Percentiles rank a stretch among this genome's conserved stretches.
phyloP scores from a whole-genome alignment of 2,797 vertebrate genomes.

The Crenuchus spilurus region DNA sequence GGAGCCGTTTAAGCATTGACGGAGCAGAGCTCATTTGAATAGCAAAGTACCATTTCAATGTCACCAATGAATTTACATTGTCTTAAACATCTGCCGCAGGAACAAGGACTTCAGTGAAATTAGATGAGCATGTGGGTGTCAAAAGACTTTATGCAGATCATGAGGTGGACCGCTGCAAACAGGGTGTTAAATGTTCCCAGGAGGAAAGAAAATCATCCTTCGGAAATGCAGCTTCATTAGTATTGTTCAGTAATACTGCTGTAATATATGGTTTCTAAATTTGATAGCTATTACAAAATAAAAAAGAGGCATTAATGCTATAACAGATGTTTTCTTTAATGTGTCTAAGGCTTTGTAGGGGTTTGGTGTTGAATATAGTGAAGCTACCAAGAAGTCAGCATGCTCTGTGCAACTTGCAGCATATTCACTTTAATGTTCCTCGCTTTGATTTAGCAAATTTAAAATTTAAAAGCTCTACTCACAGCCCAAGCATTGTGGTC shows the following conservation, averaged over 20 bases:
- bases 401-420: neutral
- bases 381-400: neutral
- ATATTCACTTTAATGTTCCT: neutral
- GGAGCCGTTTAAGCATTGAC: slow-evolving; percentile 77
- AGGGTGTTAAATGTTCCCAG: slow-evolving; percentile 46
- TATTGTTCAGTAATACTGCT: neutral
- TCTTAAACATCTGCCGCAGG: slow-evolving; percentile 78
- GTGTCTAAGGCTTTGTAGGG: neutral
- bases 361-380: neutral
- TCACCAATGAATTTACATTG: slow-evolving; percentile 87
- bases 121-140: slow-evolving; percentile 75
- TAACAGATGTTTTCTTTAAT: neutral
- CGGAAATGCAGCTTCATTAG: slow-evolving; percentile 14
- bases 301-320: neutral
- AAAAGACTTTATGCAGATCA: slow-evolving; percentile 63
- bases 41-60: slow-evolving; percentile 83
- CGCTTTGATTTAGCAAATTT: neutral
- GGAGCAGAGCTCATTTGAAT: slow-evolving; percentile 82
- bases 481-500: neutral
- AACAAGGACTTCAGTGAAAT: slow-evolving; percentile 74
- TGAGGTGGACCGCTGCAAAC: slow-evolving; percentile 35
- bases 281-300: neutral
- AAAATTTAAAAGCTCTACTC: neutral
- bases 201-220: slow-evolving; percentile 37
- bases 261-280: neutral